Evolutionary conservation across 2,888 invertebrate genomes (phyloP).

Genomic region (Cylindroiulus punctatus): DNA sequence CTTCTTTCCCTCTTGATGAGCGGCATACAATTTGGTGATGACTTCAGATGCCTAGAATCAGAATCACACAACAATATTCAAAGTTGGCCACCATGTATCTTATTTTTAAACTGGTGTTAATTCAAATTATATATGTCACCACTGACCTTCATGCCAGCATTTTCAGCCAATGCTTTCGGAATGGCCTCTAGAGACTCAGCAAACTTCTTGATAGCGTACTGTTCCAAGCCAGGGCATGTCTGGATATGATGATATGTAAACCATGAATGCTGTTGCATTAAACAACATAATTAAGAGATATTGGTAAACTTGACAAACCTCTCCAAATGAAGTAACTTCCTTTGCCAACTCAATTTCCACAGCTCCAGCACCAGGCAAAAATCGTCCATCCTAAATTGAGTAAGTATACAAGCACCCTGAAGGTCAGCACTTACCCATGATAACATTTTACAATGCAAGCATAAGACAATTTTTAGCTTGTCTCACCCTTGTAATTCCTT

Average conservation of each 20-base stretch:
- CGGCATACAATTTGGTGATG: constrained; percentile 87
- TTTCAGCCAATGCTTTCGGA: constrained; percentile 92
- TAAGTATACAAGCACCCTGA: background rate
- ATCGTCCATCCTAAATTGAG: constrained; percentile 69
- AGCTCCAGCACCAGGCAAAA: constrained; percentile 94
- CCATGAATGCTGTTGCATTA: constrained; percentile 43
- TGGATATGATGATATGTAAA: constrained; percentile 59
- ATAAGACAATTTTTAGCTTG: constrained; percentile 32
- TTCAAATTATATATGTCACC: background rate
- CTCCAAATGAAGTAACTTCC: constrained; percentile 85
- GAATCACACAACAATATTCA: too few species aligned
- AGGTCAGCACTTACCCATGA: background rate
- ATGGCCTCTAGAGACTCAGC: constrained; percentile 84
- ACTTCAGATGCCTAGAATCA: constrained; percentile 79
- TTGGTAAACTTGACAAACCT: constrained; percentile 64
- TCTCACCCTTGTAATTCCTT: constrained; percentile 80
- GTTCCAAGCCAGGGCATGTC: constrained; percentile 92
- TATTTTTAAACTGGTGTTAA: background rate
- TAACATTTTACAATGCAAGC: constrained; percentile 43
- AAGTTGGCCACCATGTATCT: too few species aligned
- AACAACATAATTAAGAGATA: constrained; percentile 29
- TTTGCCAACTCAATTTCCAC: constrained; percentile 92
- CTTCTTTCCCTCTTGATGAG: constrained; percentile 89
- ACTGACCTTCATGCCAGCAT: constrained; percentile 83
- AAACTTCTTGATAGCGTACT: constrained; percentile 96